Percentiles rank a stretch among this genome's conserved stretches.
Evolutionary conservation across 2,888 invertebrate species (phyloP).

Genomic region (Yponomeuta evonymella): DNA sequence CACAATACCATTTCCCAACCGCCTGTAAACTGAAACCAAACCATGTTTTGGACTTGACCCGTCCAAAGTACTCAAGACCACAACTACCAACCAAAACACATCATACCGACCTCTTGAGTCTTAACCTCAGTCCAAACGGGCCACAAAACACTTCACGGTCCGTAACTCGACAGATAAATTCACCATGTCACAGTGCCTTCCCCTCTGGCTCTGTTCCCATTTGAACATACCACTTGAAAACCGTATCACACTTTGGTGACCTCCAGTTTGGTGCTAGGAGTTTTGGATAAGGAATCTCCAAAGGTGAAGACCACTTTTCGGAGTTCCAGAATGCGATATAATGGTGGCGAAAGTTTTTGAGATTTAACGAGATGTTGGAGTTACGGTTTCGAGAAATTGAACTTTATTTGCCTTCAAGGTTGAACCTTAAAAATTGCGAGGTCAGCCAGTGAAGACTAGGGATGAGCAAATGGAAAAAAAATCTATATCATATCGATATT

Average conservation of each 20-base stretch:
- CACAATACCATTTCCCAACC: no score
- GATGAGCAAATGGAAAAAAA: no score
- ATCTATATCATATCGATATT: no score
- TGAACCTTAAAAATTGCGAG: no score
- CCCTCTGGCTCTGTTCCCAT: background rate
- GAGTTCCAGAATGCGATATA: background rate
- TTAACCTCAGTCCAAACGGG: background rate
- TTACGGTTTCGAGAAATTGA: background rate
- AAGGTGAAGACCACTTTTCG: background rate
- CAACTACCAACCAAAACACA: background rate
- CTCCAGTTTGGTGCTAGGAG: background rate
- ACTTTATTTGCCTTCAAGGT: no score
- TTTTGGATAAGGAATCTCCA: background rate
- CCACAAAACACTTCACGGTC: background rate
- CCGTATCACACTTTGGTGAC: background rate
- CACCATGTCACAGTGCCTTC: background rate
- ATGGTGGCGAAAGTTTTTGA: background rate
- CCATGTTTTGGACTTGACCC: background rate
- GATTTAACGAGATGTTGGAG: background rate
- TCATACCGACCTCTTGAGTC: background rate
- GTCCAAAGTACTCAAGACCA: background rate
- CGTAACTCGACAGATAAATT: slow-evolving; percentile 3
- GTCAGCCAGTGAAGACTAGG: no score
- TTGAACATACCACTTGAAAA: background rate
- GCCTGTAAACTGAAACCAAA: no score